Percentiles rank a stretch among this genome's conserved stretches.
These are phyloP conservation scores for Morpho helenor DNA, from an alignment of 2,888 invertebrate genomes.

Conservation along the genomic window DNA sequence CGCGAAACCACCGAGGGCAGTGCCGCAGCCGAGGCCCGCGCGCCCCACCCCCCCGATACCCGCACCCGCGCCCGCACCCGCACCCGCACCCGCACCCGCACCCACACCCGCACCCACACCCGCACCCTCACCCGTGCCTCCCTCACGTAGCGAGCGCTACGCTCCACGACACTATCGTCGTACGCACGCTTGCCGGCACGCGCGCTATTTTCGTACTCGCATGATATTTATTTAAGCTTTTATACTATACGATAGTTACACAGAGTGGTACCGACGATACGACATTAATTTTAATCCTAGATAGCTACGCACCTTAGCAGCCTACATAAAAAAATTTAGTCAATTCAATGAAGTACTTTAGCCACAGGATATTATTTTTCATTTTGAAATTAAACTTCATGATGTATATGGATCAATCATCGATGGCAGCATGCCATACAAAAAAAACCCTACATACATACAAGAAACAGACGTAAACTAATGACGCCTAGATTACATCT, in stretches of 20 bases:
- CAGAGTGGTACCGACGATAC: too few species aligned
- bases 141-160: background rate
- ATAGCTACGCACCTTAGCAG: too few species aligned
- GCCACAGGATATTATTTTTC: too few species aligned
- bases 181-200: slow-evolving; percentile 38
- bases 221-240: slow-evolving; percentile 29
- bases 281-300: too few species aligned
- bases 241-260: slow-evolving; percentile 16
- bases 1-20: slow-evolving; percentile 60
- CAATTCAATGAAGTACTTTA: too few species aligned
- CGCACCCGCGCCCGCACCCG: slow-evolving; percentile 47
- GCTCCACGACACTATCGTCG: slow-evolving; percentile 11
- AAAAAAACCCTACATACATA: too few species aligned
- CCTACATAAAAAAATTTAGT: too few species aligned
- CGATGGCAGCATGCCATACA: too few species aligned
- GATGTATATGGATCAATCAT: too few species aligned
- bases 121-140: slow-evolving; percentile 1
- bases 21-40: slow-evolving; percentile 46
- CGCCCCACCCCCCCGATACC: slow-evolving; percentile 47
- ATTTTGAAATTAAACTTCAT: too few species aligned
- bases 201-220: slow-evolving; percentile 35
- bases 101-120: slow-evolving; percentile 1
- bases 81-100: slow-evolving; percentile 6
- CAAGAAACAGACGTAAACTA: too few species aligned
- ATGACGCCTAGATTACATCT: too few species aligned